Percentiles rank a stretch among this genome's conserved stretches.
Conservation (phyloP, 2,797 vertebrate species). For the Lepilemur ruficaudatus region DNA sequence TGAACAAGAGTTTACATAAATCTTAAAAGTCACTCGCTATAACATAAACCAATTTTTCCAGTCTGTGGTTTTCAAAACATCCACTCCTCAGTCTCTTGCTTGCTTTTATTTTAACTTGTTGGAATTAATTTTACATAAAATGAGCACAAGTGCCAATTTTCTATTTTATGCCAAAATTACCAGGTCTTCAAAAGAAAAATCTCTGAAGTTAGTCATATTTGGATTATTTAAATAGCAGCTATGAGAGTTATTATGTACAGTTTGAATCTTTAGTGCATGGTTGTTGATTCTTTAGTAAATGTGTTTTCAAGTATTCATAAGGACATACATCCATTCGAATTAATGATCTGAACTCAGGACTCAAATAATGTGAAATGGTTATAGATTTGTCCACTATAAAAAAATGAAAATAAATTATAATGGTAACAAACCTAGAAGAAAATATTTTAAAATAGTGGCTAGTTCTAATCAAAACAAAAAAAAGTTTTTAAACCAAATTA, state of each 20-base stretch:
- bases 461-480: background rate
- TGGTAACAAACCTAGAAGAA: background rate
- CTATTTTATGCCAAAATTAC: slow-evolving; percentile 36
- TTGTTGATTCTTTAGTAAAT: slow-evolving; percentile 49
- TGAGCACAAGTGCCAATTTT: background rate
- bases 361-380: slow-evolving; percentile 33
- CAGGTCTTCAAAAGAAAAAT: slow-evolving; percentile 31
- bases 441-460: background rate
- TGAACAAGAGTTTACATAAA: slow-evolving; percentile 35
- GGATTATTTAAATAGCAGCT: slow-evolving; percentile 44
- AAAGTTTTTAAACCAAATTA: background rate
- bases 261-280: background rate
- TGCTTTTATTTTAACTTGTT: slow-evolving; percentile 49
- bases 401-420: background rate
- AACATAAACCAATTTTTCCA: slow-evolving; percentile 43
- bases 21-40: slow-evolving; percentile 15
- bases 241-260: background rate
- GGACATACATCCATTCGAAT: background rate
- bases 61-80: slow-evolving; percentile 16
- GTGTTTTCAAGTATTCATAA: slow-evolving; percentile 28
- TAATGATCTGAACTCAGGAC: slow-evolving; percentile 2
- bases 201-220: slow-evolving; percentile 3
- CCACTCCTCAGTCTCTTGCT: background rate
- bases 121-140: slow-evolving; percentile 43
- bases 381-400: background rate